Conservation (phyloP, 2,797 vertebrate genomes). For the Sternarchorhynchus goeldii region DNA sequence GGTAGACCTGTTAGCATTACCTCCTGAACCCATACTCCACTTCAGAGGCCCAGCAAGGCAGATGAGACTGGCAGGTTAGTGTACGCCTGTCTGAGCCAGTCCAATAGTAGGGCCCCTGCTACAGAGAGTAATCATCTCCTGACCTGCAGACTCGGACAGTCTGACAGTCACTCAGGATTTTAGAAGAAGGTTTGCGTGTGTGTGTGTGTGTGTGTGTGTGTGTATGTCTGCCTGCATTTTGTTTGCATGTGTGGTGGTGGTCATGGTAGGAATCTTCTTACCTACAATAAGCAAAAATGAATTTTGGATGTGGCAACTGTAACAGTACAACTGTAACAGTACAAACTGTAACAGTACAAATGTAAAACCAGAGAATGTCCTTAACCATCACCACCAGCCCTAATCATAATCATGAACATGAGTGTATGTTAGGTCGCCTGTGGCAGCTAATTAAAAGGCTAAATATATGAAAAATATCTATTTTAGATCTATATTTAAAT, state of each 20-base stretch:
- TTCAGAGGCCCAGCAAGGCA: conserved; percentile 13
- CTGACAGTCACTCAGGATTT: conserved; percentile 22
- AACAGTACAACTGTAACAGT: too few species aligned
- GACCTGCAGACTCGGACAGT: conserved; percentile 29
- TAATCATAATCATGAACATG: too few species aligned
- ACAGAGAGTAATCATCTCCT: conserved; percentile 60
- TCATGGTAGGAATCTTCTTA: conserved; percentile 7
- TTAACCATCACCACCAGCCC: too few species aligned
- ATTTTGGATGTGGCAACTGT: not conserved
- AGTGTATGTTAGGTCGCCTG: too few species aligned
- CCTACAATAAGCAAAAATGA: not conserved
- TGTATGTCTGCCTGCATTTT: not conserved
- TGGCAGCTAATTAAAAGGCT: too few species aligned
- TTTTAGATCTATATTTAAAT: too few species aligned
- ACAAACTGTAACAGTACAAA: too few species aligned
- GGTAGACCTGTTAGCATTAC: conserved; percentile 38
- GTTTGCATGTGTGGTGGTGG: not conserved
- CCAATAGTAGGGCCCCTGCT: conserved; percentile 39
- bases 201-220: not conserved
- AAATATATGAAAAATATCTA: too few species aligned
- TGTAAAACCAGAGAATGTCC: too few species aligned
- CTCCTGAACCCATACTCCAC: not conserved
- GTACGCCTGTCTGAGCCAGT: conserved; percentile 45
- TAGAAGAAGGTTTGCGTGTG: conserved; percentile 15
- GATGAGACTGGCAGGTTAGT: conserved; percentile 22